Percentiles rank a stretch among this genome's conserved stretches.
phyloP scores from a whole-genome alignment of 2,888 invertebrate genomes.

The Epirrita christyi region DNA sequence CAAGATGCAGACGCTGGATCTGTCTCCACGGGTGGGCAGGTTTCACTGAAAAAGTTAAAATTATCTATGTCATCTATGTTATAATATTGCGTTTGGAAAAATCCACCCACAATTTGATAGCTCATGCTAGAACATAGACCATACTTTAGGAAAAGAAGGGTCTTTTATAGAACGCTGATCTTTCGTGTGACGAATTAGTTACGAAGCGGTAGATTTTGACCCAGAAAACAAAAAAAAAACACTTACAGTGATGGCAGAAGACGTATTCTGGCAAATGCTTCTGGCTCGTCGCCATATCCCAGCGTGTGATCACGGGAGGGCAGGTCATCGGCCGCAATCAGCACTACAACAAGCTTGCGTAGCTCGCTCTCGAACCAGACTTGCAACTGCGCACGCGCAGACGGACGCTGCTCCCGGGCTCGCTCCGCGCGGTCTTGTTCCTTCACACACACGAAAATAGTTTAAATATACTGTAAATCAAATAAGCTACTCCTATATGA shows the following conservation, averaged over 20 bases:
- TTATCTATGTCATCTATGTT: too few species aligned
- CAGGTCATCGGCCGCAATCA: conserved; percentile 94
- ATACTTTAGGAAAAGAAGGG: too few species aligned
- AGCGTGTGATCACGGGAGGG: conserved; percentile 91
- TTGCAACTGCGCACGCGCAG: conserved; percentile 93
- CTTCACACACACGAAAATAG: conserved; percentile 51
- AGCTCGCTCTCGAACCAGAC: conserved; percentile 95
- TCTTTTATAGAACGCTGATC: too few species aligned
- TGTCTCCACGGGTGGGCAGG: conserved; percentile 91
- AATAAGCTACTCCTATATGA: conserved; percentile 34
- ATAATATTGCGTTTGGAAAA: too few species aligned
- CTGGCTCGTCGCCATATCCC: conserved; percentile 91
- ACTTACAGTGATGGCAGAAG: conserved; percentile 92
- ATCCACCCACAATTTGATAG: too few species aligned
- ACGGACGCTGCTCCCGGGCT: conserved; percentile 87
- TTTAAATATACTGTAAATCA: conserved; percentile 28
- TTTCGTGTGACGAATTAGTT: too few species aligned
- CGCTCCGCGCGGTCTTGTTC: conserved; percentile 77
- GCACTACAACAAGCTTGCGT: conserved; percentile 92
- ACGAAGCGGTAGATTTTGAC: too few species aligned
- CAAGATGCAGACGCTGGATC: conserved; percentile 94
- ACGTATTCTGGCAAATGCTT: conserved; percentile 93
- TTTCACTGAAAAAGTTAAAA: conserved; percentile 81
- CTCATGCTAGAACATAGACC: too few species aligned
- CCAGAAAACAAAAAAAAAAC: conserved; percentile 1